Percentiles rank a stretch among this genome's conserved stretches.
These are phyloP conservation scores for Staurois parvus DNA, from an alignment of 2,797 vertebrate species.

Conservation along the genomic window DNA sequence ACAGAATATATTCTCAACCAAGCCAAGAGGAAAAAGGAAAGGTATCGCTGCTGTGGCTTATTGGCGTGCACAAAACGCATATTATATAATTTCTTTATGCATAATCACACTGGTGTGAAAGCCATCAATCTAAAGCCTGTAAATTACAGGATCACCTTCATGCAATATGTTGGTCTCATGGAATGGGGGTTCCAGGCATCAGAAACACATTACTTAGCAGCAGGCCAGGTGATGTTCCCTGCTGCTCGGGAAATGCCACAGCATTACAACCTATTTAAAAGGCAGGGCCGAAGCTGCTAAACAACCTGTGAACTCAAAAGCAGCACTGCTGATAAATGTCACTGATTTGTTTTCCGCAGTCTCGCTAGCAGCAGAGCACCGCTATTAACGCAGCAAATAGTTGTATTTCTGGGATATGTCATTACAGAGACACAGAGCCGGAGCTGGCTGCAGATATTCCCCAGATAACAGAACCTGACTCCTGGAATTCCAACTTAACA, in stretches of 20 bases:
- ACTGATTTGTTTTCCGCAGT: background rate
- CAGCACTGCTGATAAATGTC: background rate
- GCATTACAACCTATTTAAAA: background rate
- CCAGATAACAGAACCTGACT: too few species aligned
- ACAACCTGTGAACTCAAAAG: background rate
- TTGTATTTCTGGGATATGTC: too few species aligned
- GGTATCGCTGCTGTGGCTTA: too few species aligned
- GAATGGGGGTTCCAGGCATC: too few species aligned
- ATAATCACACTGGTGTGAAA: background rate
- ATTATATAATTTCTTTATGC: too few species aligned
- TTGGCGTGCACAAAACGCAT: too few species aligned
- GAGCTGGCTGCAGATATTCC: too few species aligned
- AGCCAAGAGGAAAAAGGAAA: too few species aligned
- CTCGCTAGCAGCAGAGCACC: background rate
- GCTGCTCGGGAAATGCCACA: background rate
- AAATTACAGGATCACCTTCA: background rate
- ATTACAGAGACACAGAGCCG: too few species aligned
- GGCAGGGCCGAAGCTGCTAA: background rate
- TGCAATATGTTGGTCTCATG: too few species aligned
- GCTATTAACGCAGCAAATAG: background rate
- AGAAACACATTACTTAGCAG: background rate
- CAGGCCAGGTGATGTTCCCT: background rate
- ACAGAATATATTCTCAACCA: too few species aligned
- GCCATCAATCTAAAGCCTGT: background rate
- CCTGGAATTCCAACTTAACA: too few species aligned